Conservation (phyloP, 1,140 invertebrate species). For the Caenorhabditis brenneri region DNA sequence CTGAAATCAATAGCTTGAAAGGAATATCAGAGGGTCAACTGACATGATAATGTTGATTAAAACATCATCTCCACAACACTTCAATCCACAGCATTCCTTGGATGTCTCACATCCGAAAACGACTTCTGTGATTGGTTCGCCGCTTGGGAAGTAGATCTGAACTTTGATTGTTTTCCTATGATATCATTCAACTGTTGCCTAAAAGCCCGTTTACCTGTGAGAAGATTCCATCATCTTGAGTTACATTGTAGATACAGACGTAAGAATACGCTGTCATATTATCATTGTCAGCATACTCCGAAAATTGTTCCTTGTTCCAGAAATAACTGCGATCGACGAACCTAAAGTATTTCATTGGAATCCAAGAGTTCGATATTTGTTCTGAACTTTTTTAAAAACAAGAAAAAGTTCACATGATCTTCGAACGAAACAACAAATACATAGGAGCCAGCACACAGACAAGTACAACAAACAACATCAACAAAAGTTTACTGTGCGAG, state of each 20-base stretch:
- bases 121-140: neutral
- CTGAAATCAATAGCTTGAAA: neutral
- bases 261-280: neutral
- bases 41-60: slow-evolving; percentile 12
- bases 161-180: too few species aligned
- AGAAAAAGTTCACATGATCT: neutral
- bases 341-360: slow-evolving; percentile 4
- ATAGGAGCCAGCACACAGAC: too few species aligned
- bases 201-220: neutral
- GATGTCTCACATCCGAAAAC: slow-evolving; percentile 17
- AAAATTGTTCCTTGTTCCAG: neutral
- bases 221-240: neutral
- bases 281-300: neutral
- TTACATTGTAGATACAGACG: neutral
- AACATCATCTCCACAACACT: slow-evolving; percentile 27
- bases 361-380: too few species aligned
- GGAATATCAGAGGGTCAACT: neutral
- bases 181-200: neutral
- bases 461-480: slow-evolving; percentile 30
- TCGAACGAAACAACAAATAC: slow-evolving; percentile 13
- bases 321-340: slow-evolving; percentile 15
- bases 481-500: neutral
- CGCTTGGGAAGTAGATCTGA: slow-evolving; percentile 16
- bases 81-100: slow-evolving; percentile 31
- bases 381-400: too few species aligned